A percentile compares a stretch with the other conserved stretches of the same genome.
Evolutionary conservation across 1,140 invertebrate genomes (phyloP).

Genomic region (Drosophila bipectinata): DNA sequence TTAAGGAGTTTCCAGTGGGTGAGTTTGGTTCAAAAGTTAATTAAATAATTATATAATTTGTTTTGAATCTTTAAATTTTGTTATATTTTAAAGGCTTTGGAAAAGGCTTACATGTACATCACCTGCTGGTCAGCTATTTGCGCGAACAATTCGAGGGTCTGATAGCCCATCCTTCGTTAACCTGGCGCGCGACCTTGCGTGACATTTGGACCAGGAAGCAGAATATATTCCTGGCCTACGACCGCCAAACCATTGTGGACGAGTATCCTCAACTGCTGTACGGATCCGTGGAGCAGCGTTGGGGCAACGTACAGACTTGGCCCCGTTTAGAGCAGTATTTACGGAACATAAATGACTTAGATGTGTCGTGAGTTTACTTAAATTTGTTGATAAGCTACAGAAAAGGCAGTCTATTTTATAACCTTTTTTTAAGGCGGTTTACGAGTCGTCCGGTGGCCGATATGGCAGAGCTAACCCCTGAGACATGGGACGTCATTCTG

Average conservation of each 20-base stretch:
- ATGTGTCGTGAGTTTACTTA: conserved; percentile 63
- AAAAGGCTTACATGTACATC: conserved; percentile 83
- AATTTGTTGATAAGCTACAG: neutral
- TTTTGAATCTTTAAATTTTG: neutral
- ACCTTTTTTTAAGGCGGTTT: neutral
- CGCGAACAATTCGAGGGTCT: conserved; percentile 84
- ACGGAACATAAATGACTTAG: conserved; percentile 65
- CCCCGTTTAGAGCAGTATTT: conserved; percentile 84
- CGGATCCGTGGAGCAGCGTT: conserved; percentile 84
- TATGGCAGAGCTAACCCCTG: conserved; percentile 88
- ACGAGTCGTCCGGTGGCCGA: conserved; percentile 72
- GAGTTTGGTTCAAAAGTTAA: conserved; percentile 18
- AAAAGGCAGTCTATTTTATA: neutral
- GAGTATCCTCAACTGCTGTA: conserved; percentile 72
- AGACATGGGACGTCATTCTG: conserved; percentile 84
- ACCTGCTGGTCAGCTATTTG: conserved; percentile 84
- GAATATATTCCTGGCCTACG: conserved; percentile 86
- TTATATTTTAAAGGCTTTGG: conserved; percentile 78
- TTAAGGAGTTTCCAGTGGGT: conserved; percentile 87
- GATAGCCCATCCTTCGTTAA: conserved; percentile 83
- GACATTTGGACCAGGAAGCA: conserved; percentile 85
- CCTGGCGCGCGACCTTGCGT: conserved; percentile 84
- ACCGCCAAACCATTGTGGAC: conserved; percentile 80
- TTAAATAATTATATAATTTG: no score
- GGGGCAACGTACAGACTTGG: conserved; percentile 86